Conservation (phyloP, 2,797 vertebrate species). For the Tragopan temminckii region DNA sequence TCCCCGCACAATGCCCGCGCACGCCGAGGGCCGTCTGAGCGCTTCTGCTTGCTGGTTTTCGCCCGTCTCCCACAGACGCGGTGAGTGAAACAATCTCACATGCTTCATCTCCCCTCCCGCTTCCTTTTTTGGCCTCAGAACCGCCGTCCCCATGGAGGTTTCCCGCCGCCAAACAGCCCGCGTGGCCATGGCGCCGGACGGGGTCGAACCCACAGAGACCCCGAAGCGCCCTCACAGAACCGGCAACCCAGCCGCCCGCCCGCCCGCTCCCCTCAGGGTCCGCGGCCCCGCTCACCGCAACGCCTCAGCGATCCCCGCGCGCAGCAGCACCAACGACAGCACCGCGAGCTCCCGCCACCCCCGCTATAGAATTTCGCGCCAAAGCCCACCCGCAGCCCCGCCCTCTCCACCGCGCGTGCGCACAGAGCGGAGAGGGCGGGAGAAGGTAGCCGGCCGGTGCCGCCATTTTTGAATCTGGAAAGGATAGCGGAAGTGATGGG, state of each 20-base stretch:
- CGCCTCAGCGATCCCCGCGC: not conserved
- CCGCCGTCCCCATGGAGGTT: accelerated
- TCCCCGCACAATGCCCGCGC: not conserved
- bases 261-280: accelerated
- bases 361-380: conserved; percentile 53
- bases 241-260: accelerated
- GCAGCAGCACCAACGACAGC: not conserved
- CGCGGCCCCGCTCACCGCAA: not conserved
- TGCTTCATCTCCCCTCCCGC: accelerated
- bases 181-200: not conserved
- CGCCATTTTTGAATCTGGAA: not conserved
- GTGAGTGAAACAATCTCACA: accelerated
- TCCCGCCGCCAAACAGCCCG: not conserved
- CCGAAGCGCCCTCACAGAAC: accelerated
- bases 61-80: not conserved
- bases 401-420: not conserved
- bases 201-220: accelerated
- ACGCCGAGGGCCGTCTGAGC: accelerated
- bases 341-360: accelerated
- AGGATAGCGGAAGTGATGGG: accelerated
- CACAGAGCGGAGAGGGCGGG: accelerated
- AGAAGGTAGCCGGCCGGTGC: accelerated
- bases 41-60: accelerated
- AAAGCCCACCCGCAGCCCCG: not conserved
- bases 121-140: not conserved